Evolutionary conservation across 2,797 vertebrate species (phyloP).

Genomic region (Dendrocincla fuliginosa): DNA sequence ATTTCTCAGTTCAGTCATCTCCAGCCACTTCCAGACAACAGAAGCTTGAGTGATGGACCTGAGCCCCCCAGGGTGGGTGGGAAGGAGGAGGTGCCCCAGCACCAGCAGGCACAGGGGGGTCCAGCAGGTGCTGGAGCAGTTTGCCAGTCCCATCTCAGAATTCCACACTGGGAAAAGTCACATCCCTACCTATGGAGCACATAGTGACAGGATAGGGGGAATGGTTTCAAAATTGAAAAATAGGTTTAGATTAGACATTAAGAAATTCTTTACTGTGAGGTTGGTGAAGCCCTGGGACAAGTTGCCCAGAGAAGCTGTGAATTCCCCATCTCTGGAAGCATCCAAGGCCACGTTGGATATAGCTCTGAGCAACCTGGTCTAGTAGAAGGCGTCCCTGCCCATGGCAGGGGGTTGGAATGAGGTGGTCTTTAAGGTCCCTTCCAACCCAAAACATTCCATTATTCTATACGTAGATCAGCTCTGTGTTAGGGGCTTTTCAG

Average conservation of each 20-base stretch:
- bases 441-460: background rate
- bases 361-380: accelerated
- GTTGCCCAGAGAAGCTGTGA: background rate
- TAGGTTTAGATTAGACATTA: too few species aligned
- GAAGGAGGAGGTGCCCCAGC: background rate
- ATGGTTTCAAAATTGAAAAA: background rate
- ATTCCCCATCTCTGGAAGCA: background rate
- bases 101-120: background rate
- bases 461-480: background rate
- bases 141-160: background rate
- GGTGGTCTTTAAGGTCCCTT: background rate
- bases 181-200: background rate
- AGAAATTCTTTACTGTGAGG: accelerated
- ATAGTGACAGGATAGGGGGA: background rate
- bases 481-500: background rate
- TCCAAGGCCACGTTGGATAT: background rate
- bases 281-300: background rate
- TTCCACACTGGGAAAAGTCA: background rate
- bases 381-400: background rate
- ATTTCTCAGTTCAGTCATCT: background rate
- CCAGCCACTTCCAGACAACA: background rate
- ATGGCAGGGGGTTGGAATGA: background rate
- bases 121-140: background rate
- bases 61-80: accelerated
- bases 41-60: accelerated